Conservation (phyloP, 2,113 vertebrate species). For the Neogale vison region DNA sequence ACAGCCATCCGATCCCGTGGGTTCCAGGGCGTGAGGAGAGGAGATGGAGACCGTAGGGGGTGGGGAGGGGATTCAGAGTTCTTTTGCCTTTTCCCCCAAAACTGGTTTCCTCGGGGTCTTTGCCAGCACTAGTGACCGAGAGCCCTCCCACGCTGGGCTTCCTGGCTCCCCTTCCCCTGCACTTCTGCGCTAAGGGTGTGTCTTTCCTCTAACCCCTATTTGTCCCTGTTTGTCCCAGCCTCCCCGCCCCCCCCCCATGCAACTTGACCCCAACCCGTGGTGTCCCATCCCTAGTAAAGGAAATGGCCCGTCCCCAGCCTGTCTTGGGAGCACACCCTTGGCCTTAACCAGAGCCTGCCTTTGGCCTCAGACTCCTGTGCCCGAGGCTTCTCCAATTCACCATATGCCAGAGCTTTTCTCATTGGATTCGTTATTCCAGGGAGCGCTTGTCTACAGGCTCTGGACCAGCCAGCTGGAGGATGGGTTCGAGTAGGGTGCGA, state of each 20-base stretch:
- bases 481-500: fast-evolving
- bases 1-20: neutral
- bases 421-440: neutral
- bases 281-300: neutral
- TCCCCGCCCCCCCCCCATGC: neutral
- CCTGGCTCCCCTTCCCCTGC: neutral
- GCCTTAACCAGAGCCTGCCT: neutral
- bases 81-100: neutral
- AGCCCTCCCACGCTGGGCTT: neutral
- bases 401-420: neutral
- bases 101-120: neutral
- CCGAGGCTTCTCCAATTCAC: neutral
- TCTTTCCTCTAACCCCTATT: neutral
- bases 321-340: neutral
- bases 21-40: neutral
- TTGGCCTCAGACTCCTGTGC: neutral
- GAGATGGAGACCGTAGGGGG: neutral
- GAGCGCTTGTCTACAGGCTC: neutral
- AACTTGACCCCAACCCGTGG: neutral
- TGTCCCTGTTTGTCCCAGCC: neutral
- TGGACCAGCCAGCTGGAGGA: neutral
- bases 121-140: neutral
- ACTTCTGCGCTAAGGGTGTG: neutral
- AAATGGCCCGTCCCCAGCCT: neutral
- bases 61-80: neutral